Conservation (phyloP, 2,888 invertebrate genomes). For the Acanthoscelides obtectus region DNA sequence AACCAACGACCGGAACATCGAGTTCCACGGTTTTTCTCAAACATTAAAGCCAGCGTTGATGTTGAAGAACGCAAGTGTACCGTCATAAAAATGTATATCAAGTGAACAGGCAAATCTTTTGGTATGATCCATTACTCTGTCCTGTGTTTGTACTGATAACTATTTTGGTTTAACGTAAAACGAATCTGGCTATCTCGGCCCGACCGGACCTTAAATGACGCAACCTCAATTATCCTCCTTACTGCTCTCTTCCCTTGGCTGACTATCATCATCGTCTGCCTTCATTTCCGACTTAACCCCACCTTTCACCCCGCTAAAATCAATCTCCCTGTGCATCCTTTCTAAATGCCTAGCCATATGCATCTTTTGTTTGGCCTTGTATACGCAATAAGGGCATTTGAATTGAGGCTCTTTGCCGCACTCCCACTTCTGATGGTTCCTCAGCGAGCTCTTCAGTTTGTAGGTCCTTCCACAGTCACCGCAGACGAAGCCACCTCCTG, state of each 20-base stretch:
- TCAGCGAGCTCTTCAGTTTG: conserved; percentile 79
- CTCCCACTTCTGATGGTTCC: conserved; percentile 83
- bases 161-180: too few relatives aligned
- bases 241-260: not conserved
- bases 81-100: too few relatives aligned
- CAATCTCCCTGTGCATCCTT: conserved; percentile 65
- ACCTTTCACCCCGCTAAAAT: conserved; percentile 40
- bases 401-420: conserved; percentile 82
- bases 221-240: not conserved
- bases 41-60: too few relatives aligned
- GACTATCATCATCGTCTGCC: conserved; percentile 18
- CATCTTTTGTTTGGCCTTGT: conserved; percentile 80
- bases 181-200: not conserved
- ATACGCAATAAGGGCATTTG: conserved; percentile 78
- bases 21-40: too few relatives aligned
- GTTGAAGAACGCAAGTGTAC: too few relatives aligned
- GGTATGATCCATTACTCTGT: not conserved
- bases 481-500: conserved; percentile 63
- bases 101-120: too few relatives aligned
- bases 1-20: too few relatives aligned
- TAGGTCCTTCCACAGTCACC: conserved; percentile 80
- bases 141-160: not conserved
- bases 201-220: not conserved
- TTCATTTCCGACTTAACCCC: conserved; percentile 35
- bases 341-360: conserved; percentile 80